phyloP scores from a whole-genome alignment of 2,797 vertebrate species.

The Leptodactylus fallax region DNA sequence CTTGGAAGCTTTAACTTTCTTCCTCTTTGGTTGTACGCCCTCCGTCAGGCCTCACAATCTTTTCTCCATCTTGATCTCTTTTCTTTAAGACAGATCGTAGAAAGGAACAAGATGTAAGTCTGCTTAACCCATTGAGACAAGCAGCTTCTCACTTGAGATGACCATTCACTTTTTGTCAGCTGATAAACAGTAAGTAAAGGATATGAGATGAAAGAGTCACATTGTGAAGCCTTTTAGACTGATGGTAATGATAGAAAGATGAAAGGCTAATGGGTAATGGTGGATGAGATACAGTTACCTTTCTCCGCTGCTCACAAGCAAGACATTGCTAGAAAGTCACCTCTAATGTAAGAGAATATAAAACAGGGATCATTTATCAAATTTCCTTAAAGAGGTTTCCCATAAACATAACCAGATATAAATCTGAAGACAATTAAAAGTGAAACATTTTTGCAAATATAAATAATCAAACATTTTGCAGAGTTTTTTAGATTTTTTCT shows the following conservation, averaged over 20 bases:
- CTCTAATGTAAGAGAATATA: neutral
- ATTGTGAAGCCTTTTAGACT: constrained; percentile 35
- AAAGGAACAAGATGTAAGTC: neutral
- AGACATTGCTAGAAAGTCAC: constrained; percentile 21
- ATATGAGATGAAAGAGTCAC: constrained; percentile 2
- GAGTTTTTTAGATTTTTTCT: too few species aligned
- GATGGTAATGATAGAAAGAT: constrained; percentile 37
- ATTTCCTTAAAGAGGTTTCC: neutral
- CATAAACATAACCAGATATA: too few species aligned
- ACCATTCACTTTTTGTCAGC: constrained; percentile 14
- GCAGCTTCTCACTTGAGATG: neutral
- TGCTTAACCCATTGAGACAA: neutral
- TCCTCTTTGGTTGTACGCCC: neutral
- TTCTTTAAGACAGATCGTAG: neutral
- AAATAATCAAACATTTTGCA: too few species aligned
- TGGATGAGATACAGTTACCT: constrained; percentile 15
- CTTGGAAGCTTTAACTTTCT: neutral
- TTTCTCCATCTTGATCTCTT: neutral
- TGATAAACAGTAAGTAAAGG: constrained; percentile 22
- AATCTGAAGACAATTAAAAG: too few species aligned
- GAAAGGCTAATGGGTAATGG: constrained; percentile 42
- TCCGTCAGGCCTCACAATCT: neutral
- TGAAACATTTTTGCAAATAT: too few species aligned
- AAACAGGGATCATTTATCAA: neutral
- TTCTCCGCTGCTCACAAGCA: neutral